phyloP scores from a whole-genome alignment of 2,888 invertebrate genomes.

The Parnassius glacialis region DNA sequence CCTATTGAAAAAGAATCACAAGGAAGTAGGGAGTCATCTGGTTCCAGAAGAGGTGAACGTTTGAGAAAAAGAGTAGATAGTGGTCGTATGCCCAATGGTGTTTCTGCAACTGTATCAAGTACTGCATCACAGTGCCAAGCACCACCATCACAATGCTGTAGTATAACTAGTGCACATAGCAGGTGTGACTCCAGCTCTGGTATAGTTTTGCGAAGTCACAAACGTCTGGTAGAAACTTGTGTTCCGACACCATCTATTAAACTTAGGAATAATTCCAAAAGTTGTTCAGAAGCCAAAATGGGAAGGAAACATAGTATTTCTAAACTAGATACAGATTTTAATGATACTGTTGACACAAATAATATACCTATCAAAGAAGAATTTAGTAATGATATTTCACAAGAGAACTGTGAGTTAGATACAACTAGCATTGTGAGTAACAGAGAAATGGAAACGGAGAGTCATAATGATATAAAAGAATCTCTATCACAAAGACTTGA shows the following conservation, averaged over 20 bases:
- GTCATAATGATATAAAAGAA: conserved; percentile 62
- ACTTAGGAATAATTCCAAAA: conserved; percentile 52
- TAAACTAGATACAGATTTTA: conserved; percentile 57
- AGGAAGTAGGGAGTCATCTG: conserved; percentile 71
- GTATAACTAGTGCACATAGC: conserved; percentile 74
- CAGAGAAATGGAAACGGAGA: conserved; percentile 45
- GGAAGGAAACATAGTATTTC: conserved; percentile 53
- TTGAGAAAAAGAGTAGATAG: conserved; percentile 61
- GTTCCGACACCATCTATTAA: conserved; percentile 53
- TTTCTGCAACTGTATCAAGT: conserved; percentile 45
- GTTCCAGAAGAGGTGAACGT: conserved; percentile 65
- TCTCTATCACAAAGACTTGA: conserved; percentile 57
- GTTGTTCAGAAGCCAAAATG: conserved; percentile 49
- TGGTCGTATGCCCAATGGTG: conserved; percentile 49
- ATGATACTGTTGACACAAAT: conserved; percentile 47
- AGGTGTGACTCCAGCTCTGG: conserved; percentile 74
- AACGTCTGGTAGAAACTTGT: conserved; percentile 71
- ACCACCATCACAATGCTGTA: conserved; percentile 65
- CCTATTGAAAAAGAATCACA: conserved; percentile 55
- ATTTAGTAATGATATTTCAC: conserved; percentile 42
- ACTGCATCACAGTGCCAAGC: conserved; percentile 57
- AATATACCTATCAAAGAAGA: conserved; percentile 39
- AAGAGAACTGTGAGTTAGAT: conserved; percentile 42
- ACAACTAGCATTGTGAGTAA: conserved; percentile 43
- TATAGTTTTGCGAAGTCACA: conserved; percentile 83